Evolutionary conservation across 1,140 invertebrate species (phyloP).

Genomic region (Harpegnathos saltator): DNA sequence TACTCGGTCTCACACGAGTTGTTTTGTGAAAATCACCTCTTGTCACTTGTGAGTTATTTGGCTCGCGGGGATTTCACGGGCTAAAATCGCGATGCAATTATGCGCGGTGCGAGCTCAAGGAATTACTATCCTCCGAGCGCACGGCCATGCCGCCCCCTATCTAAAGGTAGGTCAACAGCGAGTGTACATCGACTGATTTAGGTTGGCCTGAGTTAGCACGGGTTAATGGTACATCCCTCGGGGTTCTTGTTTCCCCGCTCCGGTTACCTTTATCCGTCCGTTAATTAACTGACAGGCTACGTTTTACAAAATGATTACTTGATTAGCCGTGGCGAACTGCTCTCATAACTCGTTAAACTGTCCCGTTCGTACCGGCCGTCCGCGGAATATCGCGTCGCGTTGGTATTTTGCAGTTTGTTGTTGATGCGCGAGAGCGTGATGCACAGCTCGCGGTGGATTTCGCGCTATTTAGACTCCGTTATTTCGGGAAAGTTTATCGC

Average conservation of each 20-base stretch:
- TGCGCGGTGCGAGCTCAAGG: neutral
- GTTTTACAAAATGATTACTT: constrained; percentile 36
- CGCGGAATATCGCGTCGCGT: neutral
- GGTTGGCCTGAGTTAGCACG: constrained; percentile 25
- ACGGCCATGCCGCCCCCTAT: neutral
- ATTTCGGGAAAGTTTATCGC: constrained; percentile 5
- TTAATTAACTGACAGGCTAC: constrained; percentile 54
- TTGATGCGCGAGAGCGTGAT: constrained; percentile 13
- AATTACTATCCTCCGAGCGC: neutral
- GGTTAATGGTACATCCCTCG: constrained; percentile 33
- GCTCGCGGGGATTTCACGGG: neutral
- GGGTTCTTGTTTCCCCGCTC: constrained; percentile 11
- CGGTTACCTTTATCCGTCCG: neutral
- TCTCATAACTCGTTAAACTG: constrained; percentile 41
- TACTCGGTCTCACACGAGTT: constrained; percentile 5
- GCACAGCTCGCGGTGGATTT: neutral
- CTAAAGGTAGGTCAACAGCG: constrained; percentile 22
- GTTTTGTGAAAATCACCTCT: neutral
- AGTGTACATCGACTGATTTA: constrained; percentile 48
- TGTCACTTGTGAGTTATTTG: neutral
- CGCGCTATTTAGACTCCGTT: neutral
- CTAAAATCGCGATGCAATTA: constrained; percentile 36
- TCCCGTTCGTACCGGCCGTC: too few species aligned
- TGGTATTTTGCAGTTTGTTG: constrained; percentile 21
- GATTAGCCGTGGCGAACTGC: constrained; percentile 31